These are phyloP conservation scores for Helicoverpa zea DNA, from an alignment of 1,140 invertebrate species.

Conservation along the genomic window DNA sequence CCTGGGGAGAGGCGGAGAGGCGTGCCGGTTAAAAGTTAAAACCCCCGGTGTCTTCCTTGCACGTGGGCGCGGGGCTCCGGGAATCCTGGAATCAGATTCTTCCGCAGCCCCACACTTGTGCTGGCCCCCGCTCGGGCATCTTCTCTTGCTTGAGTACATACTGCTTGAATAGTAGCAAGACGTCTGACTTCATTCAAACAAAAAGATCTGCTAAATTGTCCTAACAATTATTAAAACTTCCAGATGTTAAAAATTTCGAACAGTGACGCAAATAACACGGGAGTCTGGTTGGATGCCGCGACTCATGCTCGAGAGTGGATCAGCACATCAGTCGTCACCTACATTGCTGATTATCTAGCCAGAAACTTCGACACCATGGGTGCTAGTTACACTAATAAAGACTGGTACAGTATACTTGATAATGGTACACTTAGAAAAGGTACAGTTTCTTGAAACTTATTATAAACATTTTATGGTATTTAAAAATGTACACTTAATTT, in stretches of 20 bases:
- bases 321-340: constrained; percentile 88
- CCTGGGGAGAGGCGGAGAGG: too few species aligned
- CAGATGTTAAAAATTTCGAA: constrained; percentile 82
- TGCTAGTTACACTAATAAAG: constrained; percentile 75
- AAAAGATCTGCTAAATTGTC: not conserved
- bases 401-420: constrained; percentile 65
- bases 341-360: constrained; percentile 78
- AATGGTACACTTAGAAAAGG: not conserved
- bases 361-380: constrained; percentile 71
- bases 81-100: too few species aligned
- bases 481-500: not conserved
- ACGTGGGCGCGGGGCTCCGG: too few species aligned
- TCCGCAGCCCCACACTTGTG: too few species aligned
- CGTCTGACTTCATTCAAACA: too few species aligned
- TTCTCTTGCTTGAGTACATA: too few species aligned
- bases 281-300: constrained; percentile 87
- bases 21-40: too few species aligned
- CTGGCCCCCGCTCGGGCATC: too few species aligned
- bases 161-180: too few species aligned
- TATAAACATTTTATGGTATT: not conserved
- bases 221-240: constrained; percentile 58
- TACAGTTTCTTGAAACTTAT: too few species aligned
- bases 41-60: too few species aligned
- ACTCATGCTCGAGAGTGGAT: constrained; percentile 91
- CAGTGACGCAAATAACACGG: constrained; percentile 83